phyloP scores from a whole-genome alignment of 1,140 invertebrate genomes.

The Yoshiicerus persimilis region DNA sequence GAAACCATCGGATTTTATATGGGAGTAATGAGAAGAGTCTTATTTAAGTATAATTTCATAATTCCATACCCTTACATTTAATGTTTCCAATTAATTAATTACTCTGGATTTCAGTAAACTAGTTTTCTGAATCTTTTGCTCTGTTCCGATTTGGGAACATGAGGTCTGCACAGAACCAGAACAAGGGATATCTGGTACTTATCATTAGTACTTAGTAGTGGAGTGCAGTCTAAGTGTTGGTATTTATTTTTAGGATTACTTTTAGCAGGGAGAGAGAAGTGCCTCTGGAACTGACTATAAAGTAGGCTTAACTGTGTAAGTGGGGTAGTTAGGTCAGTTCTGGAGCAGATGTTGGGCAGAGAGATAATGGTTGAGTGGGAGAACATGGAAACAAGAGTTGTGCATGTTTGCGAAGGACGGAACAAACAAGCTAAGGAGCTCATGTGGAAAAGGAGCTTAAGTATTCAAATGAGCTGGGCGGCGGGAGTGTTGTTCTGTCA shows the following conservation, averaged over 20 bases:
- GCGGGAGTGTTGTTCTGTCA: neutral
- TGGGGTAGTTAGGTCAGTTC: neutral
- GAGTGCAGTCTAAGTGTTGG: too few relatives aligned
- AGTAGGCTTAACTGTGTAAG: neutral
- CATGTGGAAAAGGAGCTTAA: neutral
- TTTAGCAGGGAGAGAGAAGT: too few relatives aligned
- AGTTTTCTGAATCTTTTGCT: neutral
- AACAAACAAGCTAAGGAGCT: neutral
- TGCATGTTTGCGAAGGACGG: neutral
- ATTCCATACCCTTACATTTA: neutral
- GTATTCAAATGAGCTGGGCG: neutral
- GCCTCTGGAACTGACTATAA: too few relatives aligned
- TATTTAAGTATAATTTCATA: too few relatives aligned
- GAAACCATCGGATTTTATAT: too few relatives aligned
- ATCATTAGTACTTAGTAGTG: too few relatives aligned
- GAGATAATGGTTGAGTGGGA: neutral
- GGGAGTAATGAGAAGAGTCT: neutral
- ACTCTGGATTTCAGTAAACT: neutral
- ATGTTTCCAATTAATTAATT: neutral
- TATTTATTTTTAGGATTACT: too few relatives aligned
- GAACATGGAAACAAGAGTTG: neutral
- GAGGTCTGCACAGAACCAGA: neutral
- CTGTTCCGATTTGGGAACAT: neutral
- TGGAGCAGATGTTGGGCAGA: neutral
- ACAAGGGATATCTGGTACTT: too few relatives aligned